A percentile compares a stretch with the other conserved stretches of the same genome.
These are phyloP conservation scores for Brachionus angularis DNA, from an alignment of 1,140 invertebrate genomes.

Conservation along the genomic window DNA sequence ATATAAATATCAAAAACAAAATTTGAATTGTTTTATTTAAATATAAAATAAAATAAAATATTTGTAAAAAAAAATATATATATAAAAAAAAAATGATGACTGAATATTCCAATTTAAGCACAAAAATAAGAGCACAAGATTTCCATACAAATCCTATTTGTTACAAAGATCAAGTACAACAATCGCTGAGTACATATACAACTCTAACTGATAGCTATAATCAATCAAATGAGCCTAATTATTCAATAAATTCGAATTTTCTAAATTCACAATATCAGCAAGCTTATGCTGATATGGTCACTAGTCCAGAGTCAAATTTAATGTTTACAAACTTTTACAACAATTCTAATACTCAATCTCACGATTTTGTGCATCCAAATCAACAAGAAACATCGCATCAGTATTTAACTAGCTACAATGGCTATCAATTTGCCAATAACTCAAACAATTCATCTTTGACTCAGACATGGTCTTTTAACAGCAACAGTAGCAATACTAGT, in stretches of 20 bases:
- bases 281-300: constrained; percentile 10
- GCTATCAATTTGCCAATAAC: too few relatives aligned
- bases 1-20: too few relatives aligned
- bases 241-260: not conserved
- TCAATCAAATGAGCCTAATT: not conserved
- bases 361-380: not conserved
- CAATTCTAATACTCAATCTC: not conserved
- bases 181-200: too few relatives aligned
- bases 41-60: constrained; percentile 19
- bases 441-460: too few relatives aligned
- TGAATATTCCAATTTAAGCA: constrained; percentile 10
- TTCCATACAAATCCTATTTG: not conserved
- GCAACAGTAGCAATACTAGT: too few relatives aligned
- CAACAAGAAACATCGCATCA: not conserved
- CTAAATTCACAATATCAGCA: constrained; percentile 32
- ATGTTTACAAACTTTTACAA: constrained; percentile 7
- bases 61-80: not conserved
- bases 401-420: too few relatives aligned
- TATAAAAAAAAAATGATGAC: constrained; percentile 20
- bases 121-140: constrained; percentile 1
- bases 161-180: not conserved
- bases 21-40: not conserved
- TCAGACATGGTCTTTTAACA: too few relatives aligned
- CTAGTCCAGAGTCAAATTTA: not conserved
- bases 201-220: too few relatives aligned